Evolutionary conservation across 1,140 invertebrate species (phyloP).

Genomic region (Musca domestica): DNA sequence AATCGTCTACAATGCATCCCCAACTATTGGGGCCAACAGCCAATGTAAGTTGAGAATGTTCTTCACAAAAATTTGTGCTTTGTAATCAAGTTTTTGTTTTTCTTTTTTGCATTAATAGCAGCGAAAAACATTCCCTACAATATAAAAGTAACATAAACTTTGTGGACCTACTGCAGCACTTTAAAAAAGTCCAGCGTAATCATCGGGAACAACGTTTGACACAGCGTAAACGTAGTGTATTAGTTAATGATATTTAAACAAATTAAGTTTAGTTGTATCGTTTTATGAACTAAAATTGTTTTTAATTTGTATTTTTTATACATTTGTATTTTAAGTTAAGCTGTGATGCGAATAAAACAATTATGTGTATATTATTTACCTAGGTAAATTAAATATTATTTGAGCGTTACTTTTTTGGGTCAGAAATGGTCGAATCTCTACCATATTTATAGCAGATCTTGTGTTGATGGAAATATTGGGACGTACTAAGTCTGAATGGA

Average conservation of each 20-base stretch:
- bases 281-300: background rate
- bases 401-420: too few relatives aligned
- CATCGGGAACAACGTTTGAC: constrained; percentile 55
- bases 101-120: constrained; percentile 28
- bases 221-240: constrained; percentile 49
- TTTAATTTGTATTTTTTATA: background rate
- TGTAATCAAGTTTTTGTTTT: background rate
- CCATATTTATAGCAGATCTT: too few relatives aligned
- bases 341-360: constrained; percentile 6
- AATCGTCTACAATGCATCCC: constrained; percentile 88
- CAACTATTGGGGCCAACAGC: constrained; percentile 51
- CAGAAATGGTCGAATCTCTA: too few relatives aligned
- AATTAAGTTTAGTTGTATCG: background rate
- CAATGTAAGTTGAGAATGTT: constrained; percentile 34
- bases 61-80: background rate
- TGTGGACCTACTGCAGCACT: constrained; percentile 59
- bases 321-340: background rate
- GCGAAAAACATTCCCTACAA: constrained; percentile 43
- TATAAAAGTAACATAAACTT: constrained; percentile 59
- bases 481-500: too few relatives aligned
- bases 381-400: background rate
- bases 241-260: constrained; percentile 32
- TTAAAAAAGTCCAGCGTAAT: constrained; percentile 59
- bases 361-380: background rate
- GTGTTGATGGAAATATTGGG: too few relatives aligned